Evolutionary conservation across 2,797 vertebrate species (phyloP), one percentile per base, ranked within the genome.

Genomic region (Crenichthys baileyi): DNA sequence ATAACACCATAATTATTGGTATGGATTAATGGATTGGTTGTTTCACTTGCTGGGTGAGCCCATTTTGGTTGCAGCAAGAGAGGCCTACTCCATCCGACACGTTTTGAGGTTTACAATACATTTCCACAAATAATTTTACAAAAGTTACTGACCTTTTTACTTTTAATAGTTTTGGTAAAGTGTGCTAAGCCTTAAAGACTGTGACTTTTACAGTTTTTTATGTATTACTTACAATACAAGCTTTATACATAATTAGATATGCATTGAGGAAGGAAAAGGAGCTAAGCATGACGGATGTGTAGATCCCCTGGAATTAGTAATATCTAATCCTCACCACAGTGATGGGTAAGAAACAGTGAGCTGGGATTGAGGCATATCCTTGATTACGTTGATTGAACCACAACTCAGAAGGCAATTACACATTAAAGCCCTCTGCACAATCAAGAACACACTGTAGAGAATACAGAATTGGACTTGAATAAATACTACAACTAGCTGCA

Each of bases 291-390:
- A 55, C 44, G 48, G 67, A 70, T 70, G 44, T 70, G 44, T 26
- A 29, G 67, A 70, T 70, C 67, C 67, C 48, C 44, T 70, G 67
- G 44, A 70, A 70, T 48, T 70, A 70, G 41, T 70, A 16, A 72
- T 55, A 72, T 55, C 71, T 55, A 72, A 72, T 72, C 71, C 71
- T 56, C 50, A 72, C 71, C 51, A 39, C 50, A 53, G 51, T 13
- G 31, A 55, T 13, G 50, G 50, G 51, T 22, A 55, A 56, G 20
- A 48, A 70, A 70, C 44, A 16, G 44, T 12, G 70, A 55, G 29
- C 29, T 24, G 20, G 51, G 71, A 72, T 72, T 36, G 71, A 24
- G 29, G 29, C 22, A 36, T 53, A 72, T 55, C 50, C 71, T 55
- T 36, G 50, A 72, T 53, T 72, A 53, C 55, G 51, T 56, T 72